These are phyloP conservation scores for Gymnoscopelus braueri DNA, from an alignment of 2,797 vertebrate species.

Conservation along the genomic window DNA sequence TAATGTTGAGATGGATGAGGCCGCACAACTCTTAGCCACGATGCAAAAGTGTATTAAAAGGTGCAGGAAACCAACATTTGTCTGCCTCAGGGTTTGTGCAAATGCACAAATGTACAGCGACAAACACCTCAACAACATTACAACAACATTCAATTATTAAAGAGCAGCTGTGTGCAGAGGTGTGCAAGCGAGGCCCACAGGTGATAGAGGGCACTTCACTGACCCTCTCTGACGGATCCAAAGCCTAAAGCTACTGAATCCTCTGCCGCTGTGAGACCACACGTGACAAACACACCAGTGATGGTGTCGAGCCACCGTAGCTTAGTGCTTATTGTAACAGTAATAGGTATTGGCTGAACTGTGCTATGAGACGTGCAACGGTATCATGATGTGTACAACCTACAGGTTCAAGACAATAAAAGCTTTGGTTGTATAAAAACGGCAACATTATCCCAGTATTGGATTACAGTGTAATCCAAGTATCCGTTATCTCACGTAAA, in stretches of 20 bases:
- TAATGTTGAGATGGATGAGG: no score
- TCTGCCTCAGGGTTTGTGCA: no score
- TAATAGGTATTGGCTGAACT: slow-evolving; percentile 40
- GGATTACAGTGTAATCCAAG: slow-evolving; percentile 67
- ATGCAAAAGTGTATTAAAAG: no score
- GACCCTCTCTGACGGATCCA: slow-evolving; percentile 50
- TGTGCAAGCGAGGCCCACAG: slow-evolving; percentile 53
- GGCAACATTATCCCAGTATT: slow-evolving; percentile 55
- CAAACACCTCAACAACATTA: no score
- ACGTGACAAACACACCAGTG: slow-evolving; percentile 60
- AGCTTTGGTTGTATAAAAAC: slow-evolving; percentile 46
- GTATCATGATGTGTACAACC: slow-evolving; percentile 44
- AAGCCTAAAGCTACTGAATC: slow-evolving; percentile 46
- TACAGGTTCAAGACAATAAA: slow-evolving; percentile 53
- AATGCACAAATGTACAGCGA: no score
- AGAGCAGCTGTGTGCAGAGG: slow-evolving; percentile 3
- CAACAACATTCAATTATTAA: no score
- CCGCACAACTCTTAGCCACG: no score
- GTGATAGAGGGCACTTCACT: slow-evolving; percentile 47
- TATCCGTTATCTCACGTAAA: slow-evolving; percentile 62
- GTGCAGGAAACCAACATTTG: no score
- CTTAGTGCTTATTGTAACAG: slow-evolving; percentile 36
- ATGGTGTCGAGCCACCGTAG: slow-evolving; percentile 18
- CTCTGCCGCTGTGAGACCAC: slow-evolving; percentile 39
- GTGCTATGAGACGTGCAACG: slow-evolving; percentile 38